Evolutionary conservation across 1,140 invertebrate genomes (phyloP).

Genomic region (Parapsyche elsis): DNA sequence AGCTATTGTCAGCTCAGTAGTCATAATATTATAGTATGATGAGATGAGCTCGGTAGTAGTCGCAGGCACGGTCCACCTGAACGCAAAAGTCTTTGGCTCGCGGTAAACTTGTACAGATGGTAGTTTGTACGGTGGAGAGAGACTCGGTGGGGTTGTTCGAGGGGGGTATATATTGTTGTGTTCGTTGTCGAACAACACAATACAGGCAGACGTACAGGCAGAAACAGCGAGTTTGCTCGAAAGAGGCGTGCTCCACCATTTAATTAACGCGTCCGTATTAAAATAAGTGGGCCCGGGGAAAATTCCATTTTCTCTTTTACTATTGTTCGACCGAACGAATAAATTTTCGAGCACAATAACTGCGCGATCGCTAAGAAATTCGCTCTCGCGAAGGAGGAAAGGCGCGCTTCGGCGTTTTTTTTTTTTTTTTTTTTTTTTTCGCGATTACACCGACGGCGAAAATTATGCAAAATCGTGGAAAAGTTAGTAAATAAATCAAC

Average conservation of each 20-base stretch:
- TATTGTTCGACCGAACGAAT: constrained; percentile 4
- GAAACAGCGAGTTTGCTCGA: background rate
- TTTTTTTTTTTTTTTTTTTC: too few relatives aligned
- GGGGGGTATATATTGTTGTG: background rate
- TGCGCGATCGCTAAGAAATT: background rate
- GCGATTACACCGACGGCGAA: too few relatives aligned
- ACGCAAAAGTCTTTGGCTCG: too few relatives aligned
- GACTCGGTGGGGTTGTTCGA: too few relatives aligned
- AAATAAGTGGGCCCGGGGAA: background rate
- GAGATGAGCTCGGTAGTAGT: too few relatives aligned
- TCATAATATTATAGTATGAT: too few relatives aligned
- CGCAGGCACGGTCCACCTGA: too few relatives aligned
- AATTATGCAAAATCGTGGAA: too few relatives aligned
- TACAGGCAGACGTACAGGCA: background rate
- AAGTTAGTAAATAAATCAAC: too few relatives aligned
- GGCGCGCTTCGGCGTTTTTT: too few relatives aligned
- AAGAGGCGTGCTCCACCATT: constrained; percentile 6
- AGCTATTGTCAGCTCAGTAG: too few relatives aligned
- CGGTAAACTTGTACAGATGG: background rate
- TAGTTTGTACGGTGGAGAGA: background rate
- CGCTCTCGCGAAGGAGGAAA: background rate
- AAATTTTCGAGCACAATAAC: constrained; percentile 7
- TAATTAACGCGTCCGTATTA: constrained; percentile 11
- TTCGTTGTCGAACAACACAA: background rate
- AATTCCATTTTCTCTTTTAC: background rate